Conservation (phyloP, 2,797 vertebrate genomes). For the Picus viridis region DNA sequence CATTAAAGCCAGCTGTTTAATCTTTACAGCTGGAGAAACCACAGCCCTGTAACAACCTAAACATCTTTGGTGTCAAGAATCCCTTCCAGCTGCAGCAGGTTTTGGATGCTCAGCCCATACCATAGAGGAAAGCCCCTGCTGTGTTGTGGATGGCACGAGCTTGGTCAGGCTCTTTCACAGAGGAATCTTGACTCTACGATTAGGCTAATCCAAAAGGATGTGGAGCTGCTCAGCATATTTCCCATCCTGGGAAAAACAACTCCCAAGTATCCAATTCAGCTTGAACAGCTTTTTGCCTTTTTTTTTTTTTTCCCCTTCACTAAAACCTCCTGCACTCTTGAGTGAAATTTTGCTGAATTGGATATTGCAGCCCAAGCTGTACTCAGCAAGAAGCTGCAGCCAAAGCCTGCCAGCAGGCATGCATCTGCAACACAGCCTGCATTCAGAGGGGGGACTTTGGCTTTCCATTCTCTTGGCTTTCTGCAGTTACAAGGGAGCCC, state of each 20-base stretch:
- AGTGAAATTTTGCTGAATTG: conserved; percentile 40
- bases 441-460: neutral
- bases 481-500: neutral
- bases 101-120: neutral
- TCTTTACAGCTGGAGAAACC: neutral
- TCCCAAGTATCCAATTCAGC: conserved; percentile 29
- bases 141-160: neutral
- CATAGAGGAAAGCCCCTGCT: neutral
- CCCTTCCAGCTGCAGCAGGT: neutral
- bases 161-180: neutral
- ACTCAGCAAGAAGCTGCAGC: neutral
- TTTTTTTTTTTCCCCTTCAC: neutral
- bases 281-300: conserved; percentile 16
- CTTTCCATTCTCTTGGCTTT: conserved; percentile 30
- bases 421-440: neutral
- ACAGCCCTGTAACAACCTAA: neutral
- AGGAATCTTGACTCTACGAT: neutral
- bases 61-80: neutral
- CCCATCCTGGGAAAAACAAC: conserved; percentile 15
- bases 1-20: neutral
- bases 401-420: conserved; percentile 13
- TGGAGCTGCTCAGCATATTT: neutral
- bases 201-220: neutral
- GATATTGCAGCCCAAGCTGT: conserved; percentile 2
- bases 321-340: conserved; percentile 6